phyloP scores from a whole-genome alignment of 2,797 vertebrate genomes.

The Oryzias sinensis region DNA sequence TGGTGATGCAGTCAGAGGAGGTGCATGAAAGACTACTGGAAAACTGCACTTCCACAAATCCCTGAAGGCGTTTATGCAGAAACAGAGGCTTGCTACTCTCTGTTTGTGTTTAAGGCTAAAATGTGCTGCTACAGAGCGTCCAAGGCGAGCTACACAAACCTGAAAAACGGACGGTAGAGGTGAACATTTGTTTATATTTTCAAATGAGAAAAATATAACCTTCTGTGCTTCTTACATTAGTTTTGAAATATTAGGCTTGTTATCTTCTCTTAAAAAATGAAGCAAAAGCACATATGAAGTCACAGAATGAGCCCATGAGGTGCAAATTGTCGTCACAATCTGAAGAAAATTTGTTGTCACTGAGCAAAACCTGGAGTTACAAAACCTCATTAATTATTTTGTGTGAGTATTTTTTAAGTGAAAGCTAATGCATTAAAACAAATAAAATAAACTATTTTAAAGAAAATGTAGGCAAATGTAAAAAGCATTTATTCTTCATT shows the following conservation, averaged over 20 bases:
- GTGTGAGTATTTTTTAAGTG: no score
- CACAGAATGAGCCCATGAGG: not conserved
- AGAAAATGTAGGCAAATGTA: not conserved
- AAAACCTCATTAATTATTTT: no score
- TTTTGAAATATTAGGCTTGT: no score
- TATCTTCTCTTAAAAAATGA: not conserved
- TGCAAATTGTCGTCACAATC: not conserved
- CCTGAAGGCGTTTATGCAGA: slow-evolving; percentile 26
- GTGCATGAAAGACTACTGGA: slow-evolving; percentile 14
- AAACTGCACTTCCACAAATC: slow-evolving; percentile 14
- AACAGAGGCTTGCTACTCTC: slow-evolving; percentile 22
- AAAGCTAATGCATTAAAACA: no score
- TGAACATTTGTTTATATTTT: not conserved
- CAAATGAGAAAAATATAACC: not conserved
- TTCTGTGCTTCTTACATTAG: no score
- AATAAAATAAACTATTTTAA: not conserved
- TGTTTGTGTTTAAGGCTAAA: slow-evolving; percentile 35
- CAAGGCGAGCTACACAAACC: slow-evolving; percentile 31
- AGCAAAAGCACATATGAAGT: not conserved
- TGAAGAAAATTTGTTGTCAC: no score
- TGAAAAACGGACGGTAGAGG: slow-evolving; percentile 56
- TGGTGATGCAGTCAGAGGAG: not conserved
- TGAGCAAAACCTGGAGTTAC: no score
- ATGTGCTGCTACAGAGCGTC: slow-evolving; percentile 12
- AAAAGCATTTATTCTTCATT: not conserved